phyloP scores from a whole-genome alignment of 2,888 invertebrate species.

The Dione juno region DNA sequence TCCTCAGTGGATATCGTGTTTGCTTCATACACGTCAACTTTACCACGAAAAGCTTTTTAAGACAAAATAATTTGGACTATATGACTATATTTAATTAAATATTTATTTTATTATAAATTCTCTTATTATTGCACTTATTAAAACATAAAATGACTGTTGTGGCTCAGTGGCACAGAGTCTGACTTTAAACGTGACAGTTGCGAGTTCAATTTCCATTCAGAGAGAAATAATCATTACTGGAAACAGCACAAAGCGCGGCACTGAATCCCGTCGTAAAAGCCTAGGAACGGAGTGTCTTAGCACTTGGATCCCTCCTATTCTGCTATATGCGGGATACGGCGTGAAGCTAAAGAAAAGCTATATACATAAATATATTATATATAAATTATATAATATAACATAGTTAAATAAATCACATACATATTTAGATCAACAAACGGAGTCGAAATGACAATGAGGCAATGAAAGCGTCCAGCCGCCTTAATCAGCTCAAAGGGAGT shows the following conservation, averaged over 20 bases:
- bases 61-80: too few relatives aligned
- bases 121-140: too few relatives aligned
- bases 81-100: too few relatives aligned
- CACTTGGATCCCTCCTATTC: background rate
- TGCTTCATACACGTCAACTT: too few relatives aligned
- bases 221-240: background rate
- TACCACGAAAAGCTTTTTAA: too few relatives aligned
- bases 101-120: too few relatives aligned
- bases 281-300: background rate
- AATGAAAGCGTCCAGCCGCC: slow-evolving; percentile 45
- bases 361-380: background rate
- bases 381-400: background rate
- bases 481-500: slow-evolving; percentile 52
- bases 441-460: slow-evolving; percentile 45
- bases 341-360: background rate
- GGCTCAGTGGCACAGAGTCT: background rate
- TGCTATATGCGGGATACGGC: background rate
- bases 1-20: too few relatives aligned
- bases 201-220: background rate
- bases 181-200: background rate
- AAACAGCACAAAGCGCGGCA: background rate
- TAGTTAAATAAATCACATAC: slow-evolving; percentile 20
- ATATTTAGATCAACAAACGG: slow-evolving; percentile 36
- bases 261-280: background rate
- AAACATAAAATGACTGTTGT: too few relatives aligned